phyloP scores from a whole-genome alignment of 2,797 vertebrate species.

The Lerista edwardsae region DNA sequence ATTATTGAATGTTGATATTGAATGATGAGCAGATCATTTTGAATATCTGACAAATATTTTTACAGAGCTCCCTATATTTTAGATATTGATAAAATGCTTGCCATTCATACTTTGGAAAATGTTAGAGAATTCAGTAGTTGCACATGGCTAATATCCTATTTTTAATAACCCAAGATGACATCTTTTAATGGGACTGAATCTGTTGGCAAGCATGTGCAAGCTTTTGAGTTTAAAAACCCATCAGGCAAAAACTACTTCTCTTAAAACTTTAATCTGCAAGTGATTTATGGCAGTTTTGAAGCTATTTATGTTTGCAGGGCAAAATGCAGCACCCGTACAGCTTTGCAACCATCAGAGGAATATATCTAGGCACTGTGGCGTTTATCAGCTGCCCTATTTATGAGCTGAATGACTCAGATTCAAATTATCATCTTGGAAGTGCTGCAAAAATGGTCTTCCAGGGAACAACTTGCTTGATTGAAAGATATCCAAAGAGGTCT shows the following conservation, averaged over 20 bases:
- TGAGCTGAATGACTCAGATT: conserved; percentile 25
- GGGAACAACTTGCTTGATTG: neutral
- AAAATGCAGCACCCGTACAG: conserved; percentile 8
- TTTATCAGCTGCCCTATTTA: conserved; percentile 38
- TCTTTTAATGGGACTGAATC: neutral
- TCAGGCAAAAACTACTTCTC: neutral
- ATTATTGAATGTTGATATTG: neutral
- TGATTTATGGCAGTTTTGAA: conserved; percentile 35
- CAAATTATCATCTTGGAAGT: conserved; percentile 17
- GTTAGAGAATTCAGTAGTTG: neutral
- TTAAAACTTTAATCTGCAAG: conserved; percentile 17
- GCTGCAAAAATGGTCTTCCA: conserved; percentile 35
- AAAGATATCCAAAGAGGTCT: neutral
- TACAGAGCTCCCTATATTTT: neutral
- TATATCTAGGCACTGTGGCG: conserved; percentile 1
- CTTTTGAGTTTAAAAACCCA: conserved; percentile 24
- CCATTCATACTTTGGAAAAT: neutral
- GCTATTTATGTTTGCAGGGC: neutral
- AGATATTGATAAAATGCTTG: neutral
- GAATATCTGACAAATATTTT: neutral
- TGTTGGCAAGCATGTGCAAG: neutral
- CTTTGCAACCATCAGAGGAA: conserved; percentile 31
- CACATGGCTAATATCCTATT: neutral
- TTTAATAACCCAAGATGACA: neutral
- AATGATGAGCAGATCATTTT: too few relatives aligned